phyloP scores from a whole-genome alignment of 2,797 vertebrate genomes.

The Acipenser transmontanus region DNA sequence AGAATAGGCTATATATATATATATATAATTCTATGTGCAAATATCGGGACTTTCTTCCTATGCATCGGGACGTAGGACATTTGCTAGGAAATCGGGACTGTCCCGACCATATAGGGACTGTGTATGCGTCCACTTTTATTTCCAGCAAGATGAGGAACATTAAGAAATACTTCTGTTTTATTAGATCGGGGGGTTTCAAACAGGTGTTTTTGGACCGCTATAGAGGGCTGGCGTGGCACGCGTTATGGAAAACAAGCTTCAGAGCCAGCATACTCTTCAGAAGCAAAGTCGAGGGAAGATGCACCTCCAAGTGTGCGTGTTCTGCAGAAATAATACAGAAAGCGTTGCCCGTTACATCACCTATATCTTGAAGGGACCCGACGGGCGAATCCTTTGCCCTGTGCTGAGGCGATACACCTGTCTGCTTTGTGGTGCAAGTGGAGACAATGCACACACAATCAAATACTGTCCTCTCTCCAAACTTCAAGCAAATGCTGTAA shows the following conservation, averaged over 20 bases:
- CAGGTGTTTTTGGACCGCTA: slow-evolving; percentile 51
- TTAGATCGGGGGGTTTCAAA: too few species aligned
- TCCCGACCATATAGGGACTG: too few species aligned
- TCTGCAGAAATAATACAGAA: slow-evolving; percentile 63
- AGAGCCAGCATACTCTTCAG: slow-evolving; percentile 46
- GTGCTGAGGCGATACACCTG: slow-evolving; percentile 60
- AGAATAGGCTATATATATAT: too few species aligned
- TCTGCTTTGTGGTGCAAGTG: slow-evolving; percentile 61
- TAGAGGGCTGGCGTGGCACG: slow-evolving; percentile 44
- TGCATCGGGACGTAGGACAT: too few species aligned
- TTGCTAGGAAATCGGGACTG: too few species aligned
- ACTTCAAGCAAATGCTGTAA: slow-evolving; percentile 33
- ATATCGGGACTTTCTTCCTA: too few species aligned
- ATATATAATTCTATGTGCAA: too few species aligned
- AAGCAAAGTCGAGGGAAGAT: slow-evolving; percentile 37
- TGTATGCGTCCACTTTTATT: too few species aligned
- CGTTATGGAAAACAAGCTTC: slow-evolving; percentile 51
- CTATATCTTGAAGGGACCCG: slow-evolving; percentile 71
- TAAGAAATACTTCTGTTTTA: too few species aligned
- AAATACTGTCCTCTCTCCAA: slow-evolving; percentile 85
- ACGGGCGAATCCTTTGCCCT: slow-evolving; percentile 62
- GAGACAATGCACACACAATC: slow-evolving; percentile 72
- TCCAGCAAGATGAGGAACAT: too few species aligned
- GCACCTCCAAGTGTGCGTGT: slow-evolving; percentile 60
- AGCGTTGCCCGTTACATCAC: slow-evolving; percentile 59